phyloP scores from a whole-genome alignment of 2,113 vertebrate species.

The Oncorhynchus clarkii region DNA sequence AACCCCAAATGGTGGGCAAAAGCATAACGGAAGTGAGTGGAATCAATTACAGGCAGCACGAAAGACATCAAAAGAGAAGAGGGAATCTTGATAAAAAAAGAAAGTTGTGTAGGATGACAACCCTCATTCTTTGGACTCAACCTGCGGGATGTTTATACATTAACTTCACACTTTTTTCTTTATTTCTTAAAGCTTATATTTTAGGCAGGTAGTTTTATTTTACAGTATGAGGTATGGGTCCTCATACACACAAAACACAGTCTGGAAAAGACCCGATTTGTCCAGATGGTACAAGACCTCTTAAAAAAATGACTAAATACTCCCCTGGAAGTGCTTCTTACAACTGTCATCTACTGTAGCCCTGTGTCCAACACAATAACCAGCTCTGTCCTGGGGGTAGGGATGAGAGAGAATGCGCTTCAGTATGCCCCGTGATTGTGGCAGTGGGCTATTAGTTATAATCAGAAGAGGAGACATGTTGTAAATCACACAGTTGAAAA shows the following conservation, averaged over 20 bases:
- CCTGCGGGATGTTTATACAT: slow-evolving; percentile 53
- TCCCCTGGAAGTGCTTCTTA: too few species aligned
- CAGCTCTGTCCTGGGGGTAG: too few species aligned
- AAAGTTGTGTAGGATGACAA: slow-evolving; percentile 49
- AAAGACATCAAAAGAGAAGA: slow-evolving; percentile 68
- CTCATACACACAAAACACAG: neutral
- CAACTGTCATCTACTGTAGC: too few species aligned
- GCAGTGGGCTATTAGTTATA: too few species aligned
- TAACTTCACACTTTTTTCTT: slow-evolving; percentile 37
- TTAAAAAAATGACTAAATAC: too few species aligned
- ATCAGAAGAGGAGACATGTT: too few species aligned
- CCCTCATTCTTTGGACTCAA: slow-evolving; percentile 38
- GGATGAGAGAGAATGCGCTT: too few species aligned
- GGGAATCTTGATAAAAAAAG: slow-evolving; percentile 59
- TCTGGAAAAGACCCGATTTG: neutral
- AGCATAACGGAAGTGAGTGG: slow-evolving; percentile 61
- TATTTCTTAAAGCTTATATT: slow-evolving; percentile 30
- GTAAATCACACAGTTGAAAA: too few species aligned
- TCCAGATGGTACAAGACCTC: neutral
- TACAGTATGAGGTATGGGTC: neutral
- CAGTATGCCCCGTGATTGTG: too few species aligned
- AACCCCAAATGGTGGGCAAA: slow-evolving; percentile 63
- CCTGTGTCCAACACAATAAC: too few species aligned
- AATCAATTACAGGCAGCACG: slow-evolving; percentile 69
- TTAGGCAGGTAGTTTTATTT: neutral